Evolutionary conservation across 2,797 vertebrate species (phyloP), one percentile per base, ranked within the genome.

Genomic region (Lutjanus argentimaculatus): DNA sequence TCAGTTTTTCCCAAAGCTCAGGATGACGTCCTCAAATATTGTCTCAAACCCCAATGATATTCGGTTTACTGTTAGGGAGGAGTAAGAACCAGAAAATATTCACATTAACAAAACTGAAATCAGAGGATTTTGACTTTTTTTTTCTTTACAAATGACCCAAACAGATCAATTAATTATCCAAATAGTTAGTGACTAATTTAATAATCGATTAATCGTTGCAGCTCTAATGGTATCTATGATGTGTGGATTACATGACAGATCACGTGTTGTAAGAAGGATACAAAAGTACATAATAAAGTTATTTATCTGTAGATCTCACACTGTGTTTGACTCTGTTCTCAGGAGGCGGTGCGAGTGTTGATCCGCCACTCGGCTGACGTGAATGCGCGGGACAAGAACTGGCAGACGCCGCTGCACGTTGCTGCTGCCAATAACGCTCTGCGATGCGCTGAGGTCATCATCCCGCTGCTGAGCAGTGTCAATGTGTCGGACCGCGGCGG

Each of bases 381-480:
- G 85, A 99, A 99, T 0, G 98, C 97, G 0, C 96, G 98, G 16
- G 98, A 99, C 95, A 99, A 99, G 94, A 99, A 98, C 94, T 99
- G 98, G 98, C 98, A 99, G 95, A 99, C 98, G 0, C 98, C 98
- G 0, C 93, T 99, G 70, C 98, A 99, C 0, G 97, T 99, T 0
- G 97, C 98, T 0, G 97, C 98, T 0, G 98, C 98, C 43, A 98
- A 99, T 68, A 98, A 98, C 67, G 97, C 98, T 0, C 94, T 98
- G 79, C 96, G 97, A 56, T 99, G 98, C 0, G 98, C 98, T 0
- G 98, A 99, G 91, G 95, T 97, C 81, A 95, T 96, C 92, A 98
- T 99, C 84, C 98, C 98, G 0, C 94, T 99, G 89, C 95, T 99
- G 85, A 99, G 97, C 87, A 98, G 97, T 0, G 97, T 99, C 77